Evolutionary conservation across 1,140 invertebrate species (phyloP), one percentile per base, ranked within the genome.

Genomic region (Orius laevigatus): DNA sequence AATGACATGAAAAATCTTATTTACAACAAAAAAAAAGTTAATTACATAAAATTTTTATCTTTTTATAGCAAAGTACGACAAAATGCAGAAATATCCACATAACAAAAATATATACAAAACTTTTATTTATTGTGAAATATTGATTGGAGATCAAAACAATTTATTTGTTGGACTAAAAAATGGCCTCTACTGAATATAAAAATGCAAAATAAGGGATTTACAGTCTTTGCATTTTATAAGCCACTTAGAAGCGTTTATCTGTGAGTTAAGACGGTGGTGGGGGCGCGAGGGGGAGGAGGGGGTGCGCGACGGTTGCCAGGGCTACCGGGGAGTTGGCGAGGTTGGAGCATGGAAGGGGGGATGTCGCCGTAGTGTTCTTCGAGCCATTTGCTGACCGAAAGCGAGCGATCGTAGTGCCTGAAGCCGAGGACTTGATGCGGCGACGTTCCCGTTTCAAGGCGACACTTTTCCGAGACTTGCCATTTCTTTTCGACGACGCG

Each of bases 401-500:
- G 43, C 9, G 43, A 45, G 4, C 43, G 25, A 31, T 45, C 43
- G 15, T 45, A 45, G 12, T 45, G 43, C 18, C 88, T 66, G 58
- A 93, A 92, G 1, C 89, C 89, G 0, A 93, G 70, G 0, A 93
- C 86, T 59, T 91, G 84, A 59, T 90, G 85, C 1, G 88, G 86
- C 14, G 84, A 88, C 0, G 84, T 85, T 9, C 80, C 76, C 12
- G 77, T 74, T 60, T 91, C 85, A 1, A 79, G 61, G 63, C 87
- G 86, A 59, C 88, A 90, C 58, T 91, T 91, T 55, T 93, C 85
- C 0, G 86, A 84, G 1, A 89, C 84, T 60, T 90, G 84, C 86
- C 88, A 91, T 58, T 93, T 93, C 55, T 91, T 90, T 42, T 84
- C 74, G 83, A 92, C 91, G 0, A 92, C 87, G 40, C 86, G 68